Conservation (phyloP, 2,888 invertebrate genomes). For the Acutogordius australiensis region DNA sequence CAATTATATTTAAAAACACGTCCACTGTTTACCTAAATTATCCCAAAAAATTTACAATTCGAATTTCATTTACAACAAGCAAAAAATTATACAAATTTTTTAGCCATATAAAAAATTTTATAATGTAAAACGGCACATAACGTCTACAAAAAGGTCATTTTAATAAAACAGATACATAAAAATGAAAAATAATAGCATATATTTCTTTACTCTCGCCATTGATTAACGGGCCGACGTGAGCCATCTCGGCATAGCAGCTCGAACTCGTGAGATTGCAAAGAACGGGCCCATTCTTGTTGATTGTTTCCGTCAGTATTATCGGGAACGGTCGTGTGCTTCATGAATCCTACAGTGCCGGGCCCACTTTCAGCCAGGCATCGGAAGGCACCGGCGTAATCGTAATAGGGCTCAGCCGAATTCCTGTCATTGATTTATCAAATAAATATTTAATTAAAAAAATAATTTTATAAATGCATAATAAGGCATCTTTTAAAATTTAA, state of each 20-base stretch:
- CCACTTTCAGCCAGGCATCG: constrained; percentile 35
- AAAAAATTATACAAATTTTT: too few species aligned
- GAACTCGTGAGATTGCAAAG: constrained; percentile 28
- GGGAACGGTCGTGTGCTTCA: constrained; percentile 32
- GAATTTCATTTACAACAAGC: too few species aligned
- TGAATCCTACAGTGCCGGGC: constrained; percentile 45
- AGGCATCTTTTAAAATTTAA: too few species aligned
- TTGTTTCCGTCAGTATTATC: constrained; percentile 28
- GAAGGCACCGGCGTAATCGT: constrained; percentile 39
- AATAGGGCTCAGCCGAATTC: constrained; percentile 62
- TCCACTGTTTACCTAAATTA: too few species aligned
- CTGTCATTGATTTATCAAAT: constrained; percentile 24
- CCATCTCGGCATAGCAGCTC: constrained; percentile 37
- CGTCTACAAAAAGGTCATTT: too few species aligned
- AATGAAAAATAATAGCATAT: background rate
- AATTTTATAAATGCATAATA: too few species aligned
- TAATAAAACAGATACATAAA: too few species aligned
- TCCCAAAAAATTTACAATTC: too few species aligned
- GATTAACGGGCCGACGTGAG: constrained; percentile 29
- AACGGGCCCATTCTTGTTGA: constrained; percentile 25
- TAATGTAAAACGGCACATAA: too few species aligned
- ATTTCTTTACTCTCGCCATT: constrained; percentile 27
- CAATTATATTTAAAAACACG: too few species aligned
- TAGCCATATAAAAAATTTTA: too few species aligned
- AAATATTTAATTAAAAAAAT: too few species aligned